These are phyloP conservation scores for Diplosoma virens DNA, from an alignment of 23 tunicate species.

Conservation along the genomic window DNA sequence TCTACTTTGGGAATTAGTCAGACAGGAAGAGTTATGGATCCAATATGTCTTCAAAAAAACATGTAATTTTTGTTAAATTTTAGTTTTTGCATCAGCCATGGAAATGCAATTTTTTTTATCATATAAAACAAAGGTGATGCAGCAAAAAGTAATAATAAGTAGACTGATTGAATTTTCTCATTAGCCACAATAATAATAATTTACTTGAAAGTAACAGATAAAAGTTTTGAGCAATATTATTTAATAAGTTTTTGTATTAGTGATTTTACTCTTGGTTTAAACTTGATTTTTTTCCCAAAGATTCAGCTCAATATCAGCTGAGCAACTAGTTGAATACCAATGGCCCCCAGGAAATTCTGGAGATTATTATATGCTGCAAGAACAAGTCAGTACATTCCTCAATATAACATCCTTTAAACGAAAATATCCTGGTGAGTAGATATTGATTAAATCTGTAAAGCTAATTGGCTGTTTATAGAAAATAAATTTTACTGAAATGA, in stretches of 20 bases:
- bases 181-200: no score
- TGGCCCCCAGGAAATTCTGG: constrained; percentile 76
- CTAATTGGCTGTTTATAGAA: no score
- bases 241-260: neutral
- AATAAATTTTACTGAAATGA: no score
- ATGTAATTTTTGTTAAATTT: constrained; percentile 20
- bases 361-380: constrained; percentile 88
- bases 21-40: constrained; percentile 63
- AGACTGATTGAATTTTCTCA: no score
- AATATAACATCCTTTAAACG: constrained; percentile 84
- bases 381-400: constrained; percentile 82
- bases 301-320: constrained; percentile 66
- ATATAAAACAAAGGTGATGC: no score
- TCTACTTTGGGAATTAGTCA: constrained; percentile 33
- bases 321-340: constrained; percentile 75
- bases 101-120: no score
- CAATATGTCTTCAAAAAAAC: constrained; percentile 58
- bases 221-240: neutral
- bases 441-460: no score
- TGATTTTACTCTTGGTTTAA: neutral
- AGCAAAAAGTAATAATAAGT: no score
- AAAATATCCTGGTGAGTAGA: constrained; percentile 75
- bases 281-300: constrained; percentile 21
- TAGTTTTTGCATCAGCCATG: no score
- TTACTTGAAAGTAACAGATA: no score